Conservation (phyloP, 2,888 invertebrate genomes). For the Chymomyza procnemis region DNA sequence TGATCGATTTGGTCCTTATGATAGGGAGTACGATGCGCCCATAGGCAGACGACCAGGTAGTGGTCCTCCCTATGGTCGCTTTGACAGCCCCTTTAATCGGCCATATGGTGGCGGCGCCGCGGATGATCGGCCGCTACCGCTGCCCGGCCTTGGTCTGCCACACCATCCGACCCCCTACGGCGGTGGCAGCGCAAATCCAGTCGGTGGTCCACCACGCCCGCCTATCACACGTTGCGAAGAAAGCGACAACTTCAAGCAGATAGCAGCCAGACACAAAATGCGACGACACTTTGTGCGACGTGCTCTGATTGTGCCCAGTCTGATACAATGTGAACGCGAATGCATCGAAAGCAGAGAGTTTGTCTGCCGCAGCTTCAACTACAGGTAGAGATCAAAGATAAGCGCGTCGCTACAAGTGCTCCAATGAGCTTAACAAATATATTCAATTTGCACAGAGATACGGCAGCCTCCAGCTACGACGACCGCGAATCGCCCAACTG, state of each 20-base stretch:
- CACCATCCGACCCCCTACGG: slow-evolving; percentile 60
- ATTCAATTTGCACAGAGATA: slow-evolving; percentile 77
- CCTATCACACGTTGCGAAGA: slow-evolving; percentile 86
- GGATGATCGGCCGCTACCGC: slow-evolving; percentile 70
- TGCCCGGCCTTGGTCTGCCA: slow-evolving; percentile 57
- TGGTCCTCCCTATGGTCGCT: slow-evolving; percentile 71
- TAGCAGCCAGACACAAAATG: slow-evolving; percentile 87
- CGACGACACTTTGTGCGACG: slow-evolving; percentile 88
- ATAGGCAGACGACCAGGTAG: slow-evolving; percentile 61
- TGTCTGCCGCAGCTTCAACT: slow-evolving; percentile 92
- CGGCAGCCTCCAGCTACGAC: slow-evolving; percentile 81
- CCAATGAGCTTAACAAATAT: neutral
- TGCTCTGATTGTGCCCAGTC: slow-evolving; percentile 85
- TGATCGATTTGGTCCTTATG: slow-evolving; percentile 71
- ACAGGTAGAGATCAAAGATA: slow-evolving; percentile 80
- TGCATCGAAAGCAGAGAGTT: slow-evolving; percentile 91
- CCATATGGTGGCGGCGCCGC: slow-evolving; percentile 62
- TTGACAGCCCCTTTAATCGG: slow-evolving; percentile 75
- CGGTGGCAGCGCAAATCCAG: slow-evolving; percentile 75
- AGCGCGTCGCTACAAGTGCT: slow-evolving; percentile 16
- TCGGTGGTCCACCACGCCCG: slow-evolving; percentile 77
- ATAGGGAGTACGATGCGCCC: slow-evolving; percentile 76
- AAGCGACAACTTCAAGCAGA: slow-evolving; percentile 89
- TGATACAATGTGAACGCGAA: slow-evolving; percentile 90
- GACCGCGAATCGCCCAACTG: slow-evolving; percentile 85